Conservation (phyloP, 2,888 invertebrate species). For the Cantharis nigra region DNA sequence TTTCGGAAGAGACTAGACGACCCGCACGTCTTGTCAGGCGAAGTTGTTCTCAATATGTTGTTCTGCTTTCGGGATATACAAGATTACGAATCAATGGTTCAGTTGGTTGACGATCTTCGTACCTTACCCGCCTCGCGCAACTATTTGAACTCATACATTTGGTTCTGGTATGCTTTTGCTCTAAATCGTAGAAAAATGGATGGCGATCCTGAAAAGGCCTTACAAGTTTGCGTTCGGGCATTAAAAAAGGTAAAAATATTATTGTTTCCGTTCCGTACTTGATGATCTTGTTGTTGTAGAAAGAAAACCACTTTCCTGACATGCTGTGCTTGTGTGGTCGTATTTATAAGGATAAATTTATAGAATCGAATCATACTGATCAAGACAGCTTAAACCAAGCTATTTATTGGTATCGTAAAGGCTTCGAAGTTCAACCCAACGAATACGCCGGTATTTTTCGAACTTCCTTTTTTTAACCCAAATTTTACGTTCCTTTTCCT, state of each 20-base stretch:
- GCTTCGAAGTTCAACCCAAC: slow-evolving; percentile 97
- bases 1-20: slow-evolving; percentile 94
- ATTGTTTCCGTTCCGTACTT: neutral
- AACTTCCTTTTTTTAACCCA: neutral
- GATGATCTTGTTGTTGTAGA: slow-evolving; percentile 54
- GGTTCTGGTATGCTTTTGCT: slow-evolving; percentile 95
- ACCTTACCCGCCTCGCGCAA: slow-evolving; percentile 87
- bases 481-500: slow-evolving; percentile 15
- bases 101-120: slow-evolving; percentile 90
- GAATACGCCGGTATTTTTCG: slow-evolving; percentile 82
- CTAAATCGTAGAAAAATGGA: slow-evolving; percentile 91
- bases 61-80: slow-evolving; percentile 90
- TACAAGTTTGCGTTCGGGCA: slow-evolving; percentile 89
- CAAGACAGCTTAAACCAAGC: slow-evolving; percentile 86
- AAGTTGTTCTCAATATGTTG: slow-evolving; percentile 93
- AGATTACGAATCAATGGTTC: slow-evolving; percentile 97
- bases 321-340: slow-evolving; percentile 97
- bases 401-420: slow-evolving; percentile 96
- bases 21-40: slow-evolving; percentile 93
- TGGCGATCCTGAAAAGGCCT: slow-evolving; percentile 93
- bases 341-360: slow-evolving; percentile 96
- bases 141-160: slow-evolving; percentile 88
- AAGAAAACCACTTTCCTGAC: slow-evolving; percentile 95
- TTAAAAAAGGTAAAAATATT: slow-evolving; percentile 64
- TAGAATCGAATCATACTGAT: slow-evolving; percentile 92